Base-by-base conservation (phyloP, 2,888 invertebrate genomes). In the Machimus atricapillus region DNA sequence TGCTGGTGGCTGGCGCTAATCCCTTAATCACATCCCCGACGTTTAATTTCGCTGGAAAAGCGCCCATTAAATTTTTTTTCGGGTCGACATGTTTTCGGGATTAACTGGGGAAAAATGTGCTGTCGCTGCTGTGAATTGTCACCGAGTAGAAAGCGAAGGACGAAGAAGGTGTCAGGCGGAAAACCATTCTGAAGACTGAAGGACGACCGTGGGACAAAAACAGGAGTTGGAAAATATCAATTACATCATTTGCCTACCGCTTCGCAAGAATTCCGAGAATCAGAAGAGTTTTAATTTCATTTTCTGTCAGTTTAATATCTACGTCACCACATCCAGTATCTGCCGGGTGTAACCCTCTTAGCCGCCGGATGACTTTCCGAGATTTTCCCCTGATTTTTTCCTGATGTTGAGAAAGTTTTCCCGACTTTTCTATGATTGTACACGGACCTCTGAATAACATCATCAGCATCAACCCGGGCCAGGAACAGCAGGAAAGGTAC, bases 11-110 rank as follows among this genome's bases (percentile, higher is more conserved):
- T 43, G 74, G 85, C 85, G 85, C 58, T 85, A 85, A 85, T 85
- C 85, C 74, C 46, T 85, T 85, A 85, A 85, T 85, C 85, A 85
- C 85, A 85, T 85, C 85, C 85, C 85, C 85, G 85, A 85, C 85
- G 85, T 74, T 85, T 85, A 85, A 85, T 85, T 85, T 74, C 58
- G 74, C 46, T 85, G 85, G 85, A 85, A 85, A 85, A 85, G 85
- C 85, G 52, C 74, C 85, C 85, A 85, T 85, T 85, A 85, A 85
- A 85, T 85, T 85, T 85, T 74, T 85, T 85, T 85, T 74, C 74
- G 85, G 85, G 85, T 85, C 85, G 85, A 85, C 85, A 85, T 74
- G 74, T 85, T 85, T 85, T 74, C 43, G n/a, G 85, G 85, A 85
- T 85, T 85, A 85, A 85, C 74, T 85, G 74, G 27, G 85, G 74